Conservation (phyloP, 1,140 invertebrate species). For the Pseudomyrmex flavicornis region DNA sequence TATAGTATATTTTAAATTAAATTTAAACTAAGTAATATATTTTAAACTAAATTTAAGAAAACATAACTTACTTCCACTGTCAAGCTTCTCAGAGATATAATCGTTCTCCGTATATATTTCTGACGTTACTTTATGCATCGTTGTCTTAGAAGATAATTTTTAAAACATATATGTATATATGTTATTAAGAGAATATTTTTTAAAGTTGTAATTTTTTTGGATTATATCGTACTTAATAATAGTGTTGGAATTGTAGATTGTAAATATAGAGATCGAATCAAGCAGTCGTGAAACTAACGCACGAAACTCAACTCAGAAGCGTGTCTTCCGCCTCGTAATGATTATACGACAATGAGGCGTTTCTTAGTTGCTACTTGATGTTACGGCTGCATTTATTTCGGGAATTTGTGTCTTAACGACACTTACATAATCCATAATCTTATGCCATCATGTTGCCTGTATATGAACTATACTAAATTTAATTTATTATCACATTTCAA, state of each 20-base stretch:
- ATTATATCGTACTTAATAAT: not conserved
- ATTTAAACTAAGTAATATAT: not conserved
- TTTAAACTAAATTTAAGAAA: slow-evolving; percentile 24
- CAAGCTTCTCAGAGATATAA: slow-evolving; percentile 65
- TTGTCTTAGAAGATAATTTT: slow-evolving; percentile 51
- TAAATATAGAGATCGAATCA: not conserved
- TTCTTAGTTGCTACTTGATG: not conserved
- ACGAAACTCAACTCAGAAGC: slow-evolving; percentile 22
- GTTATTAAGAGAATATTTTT: not conserved
- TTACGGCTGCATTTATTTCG: slow-evolving; percentile 48
- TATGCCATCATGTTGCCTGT: slow-evolving; percentile 28
- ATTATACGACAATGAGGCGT: slow-evolving; percentile 21
- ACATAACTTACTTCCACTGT: slow-evolving; percentile 65
- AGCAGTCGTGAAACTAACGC: not conserved
- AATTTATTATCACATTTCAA: slow-evolving; percentile 5
- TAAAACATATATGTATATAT: slow-evolving; percentile 6
- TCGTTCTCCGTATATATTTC: slow-evolving; percentile 87
- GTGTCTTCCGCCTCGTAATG: not conserved
- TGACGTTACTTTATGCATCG: slow-evolving; percentile 85
- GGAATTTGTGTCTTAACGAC: slow-evolving; percentile 60
- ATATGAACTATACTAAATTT: not conserved
- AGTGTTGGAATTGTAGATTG: not conserved
- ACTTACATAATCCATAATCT: slow-evolving; percentile 66
- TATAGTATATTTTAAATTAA: slow-evolving; percentile 9
- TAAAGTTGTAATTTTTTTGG: not conserved